Percentiles rank a stretch among this genome's conserved stretches.
Conservation (phyloP, 53 echinoderm and acorn worm species). For the Astropecten irregularis region DNA sequence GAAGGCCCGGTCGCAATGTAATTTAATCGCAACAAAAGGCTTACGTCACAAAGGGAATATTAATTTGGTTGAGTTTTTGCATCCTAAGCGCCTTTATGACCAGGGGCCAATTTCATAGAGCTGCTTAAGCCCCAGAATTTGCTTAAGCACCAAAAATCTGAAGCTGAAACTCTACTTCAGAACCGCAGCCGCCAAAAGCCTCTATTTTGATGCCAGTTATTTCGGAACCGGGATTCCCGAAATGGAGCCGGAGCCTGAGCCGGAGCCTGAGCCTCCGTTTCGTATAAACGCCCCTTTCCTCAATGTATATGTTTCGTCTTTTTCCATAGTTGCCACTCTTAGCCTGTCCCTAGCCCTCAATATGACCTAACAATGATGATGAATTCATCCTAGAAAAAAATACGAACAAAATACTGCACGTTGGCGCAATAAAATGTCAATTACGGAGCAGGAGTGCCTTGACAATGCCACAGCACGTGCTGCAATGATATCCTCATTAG, state of each 20-base stretch:
- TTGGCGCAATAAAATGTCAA: constrained; percentile 39
- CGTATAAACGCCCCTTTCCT: not conserved
- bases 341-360: not conserved
- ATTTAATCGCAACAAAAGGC: not conserved
- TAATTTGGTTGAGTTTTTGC: not conserved
- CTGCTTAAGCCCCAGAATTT: not conserved
- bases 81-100: not conserved
- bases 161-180: no score
- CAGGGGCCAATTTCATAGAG: not conserved
- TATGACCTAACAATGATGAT: constrained; percentile 19
- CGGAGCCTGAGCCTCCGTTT: no score
- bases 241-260: no score
- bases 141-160: not conserved
- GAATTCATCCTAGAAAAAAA: no score
- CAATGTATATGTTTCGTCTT: not conserved
- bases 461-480: constrained; percentile 13
- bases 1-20: not conserved
- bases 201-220: no score
- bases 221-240: no score
- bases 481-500: constrained; percentile 30
- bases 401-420: constrained; percentile 6
- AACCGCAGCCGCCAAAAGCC: no score
- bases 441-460: not conserved
- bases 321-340: not conserved
- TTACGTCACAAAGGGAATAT: constrained; percentile 8